phyloP scores from a whole-genome alignment of 2,888 invertebrate species.

The Hirtodrosophila trivittata region DNA sequence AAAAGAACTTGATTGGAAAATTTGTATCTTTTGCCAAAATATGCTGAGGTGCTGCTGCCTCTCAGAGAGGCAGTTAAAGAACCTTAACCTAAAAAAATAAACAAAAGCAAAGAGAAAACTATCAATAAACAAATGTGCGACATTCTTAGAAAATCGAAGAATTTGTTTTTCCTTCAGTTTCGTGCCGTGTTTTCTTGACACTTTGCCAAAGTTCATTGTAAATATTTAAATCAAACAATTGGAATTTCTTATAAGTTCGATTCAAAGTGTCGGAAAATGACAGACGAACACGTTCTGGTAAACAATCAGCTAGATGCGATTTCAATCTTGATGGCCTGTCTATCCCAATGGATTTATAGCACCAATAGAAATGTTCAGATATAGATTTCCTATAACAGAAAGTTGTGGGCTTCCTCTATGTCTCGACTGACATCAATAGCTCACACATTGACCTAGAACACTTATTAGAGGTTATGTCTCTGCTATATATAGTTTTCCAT shows the following conservation, averaged over 20 bases:
- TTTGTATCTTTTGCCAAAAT: too few species aligned
- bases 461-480: conserved; percentile 61
- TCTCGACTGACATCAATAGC: conserved; percentile 52
- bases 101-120: conserved; percentile 33
- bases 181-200: conserved; percentile 53
- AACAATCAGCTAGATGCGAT: background rate
- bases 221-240: conserved; percentile 46
- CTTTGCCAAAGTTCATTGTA: conserved; percentile 80
- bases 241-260: conserved; percentile 17
- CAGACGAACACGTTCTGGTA: background rate
- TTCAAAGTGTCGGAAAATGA: conserved; percentile 1
- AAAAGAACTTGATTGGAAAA: background rate
- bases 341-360: too few species aligned
- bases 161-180: conserved; percentile 19
- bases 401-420: too few species aligned
- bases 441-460: conserved; percentile 68
- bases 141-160: conserved; percentile 38
- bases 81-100: conserved; percentile 50
- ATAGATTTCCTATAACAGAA: background rate
- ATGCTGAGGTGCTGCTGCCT: too few species aligned
- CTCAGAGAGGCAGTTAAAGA: too few species aligned
- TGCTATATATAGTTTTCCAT: conserved; percentile 55
- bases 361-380: background rate
- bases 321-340: too few species aligned
- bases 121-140: conserved; percentile 35